phyloP scores from a whole-genome alignment of 2,888 invertebrate genomes.

The Ernsta delagoae region DNA sequence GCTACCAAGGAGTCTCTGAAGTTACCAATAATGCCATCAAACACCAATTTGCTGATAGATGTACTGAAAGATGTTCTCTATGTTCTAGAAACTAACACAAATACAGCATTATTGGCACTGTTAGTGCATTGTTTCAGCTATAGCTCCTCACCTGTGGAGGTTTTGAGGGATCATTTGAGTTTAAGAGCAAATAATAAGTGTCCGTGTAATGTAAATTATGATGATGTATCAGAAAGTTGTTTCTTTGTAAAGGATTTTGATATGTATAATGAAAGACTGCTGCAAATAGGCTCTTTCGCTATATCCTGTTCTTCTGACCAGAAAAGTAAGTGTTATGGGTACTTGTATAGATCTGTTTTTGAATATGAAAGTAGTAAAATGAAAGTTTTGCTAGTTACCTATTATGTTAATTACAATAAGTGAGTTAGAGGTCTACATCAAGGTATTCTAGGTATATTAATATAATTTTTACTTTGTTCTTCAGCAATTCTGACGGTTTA shows the following conservation, averaged over 20 bases:
- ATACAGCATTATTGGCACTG: slow-evolving; percentile 86
- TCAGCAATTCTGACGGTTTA: no score
- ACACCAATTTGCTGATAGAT: slow-evolving; percentile 83
- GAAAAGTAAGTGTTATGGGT: slow-evolving; percentile 56
- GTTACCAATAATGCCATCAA: slow-evolving; percentile 72
- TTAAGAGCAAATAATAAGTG: slow-evolving; percentile 48
- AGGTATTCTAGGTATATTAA: no score
- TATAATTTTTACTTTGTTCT: no score
- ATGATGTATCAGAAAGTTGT: slow-evolving; percentile 72
- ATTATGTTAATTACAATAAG: no score
- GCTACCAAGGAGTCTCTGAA: slow-evolving; percentile 62
- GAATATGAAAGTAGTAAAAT: no score
- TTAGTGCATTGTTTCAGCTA: slow-evolving; percentile 73
- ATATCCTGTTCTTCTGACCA: slow-evolving; percentile 83
- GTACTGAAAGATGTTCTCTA: slow-evolving; percentile 86
- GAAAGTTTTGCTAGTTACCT: no score
- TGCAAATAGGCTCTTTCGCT: slow-evolving; percentile 90
- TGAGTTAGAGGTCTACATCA: no score
- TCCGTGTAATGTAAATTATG: slow-evolving; percentile 51
- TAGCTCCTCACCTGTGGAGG: slow-evolving; percentile 58
- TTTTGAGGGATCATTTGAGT: slow-evolving; percentile 62
- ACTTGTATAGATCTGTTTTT: no score
- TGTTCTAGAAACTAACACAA: slow-evolving; percentile 87
- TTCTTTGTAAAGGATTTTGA: slow-evolving; percentile 86
- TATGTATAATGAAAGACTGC: slow-evolving; percentile 86